These are phyloP conservation scores for Cephus rjabovi DNA, from an alignment of 2,888 invertebrate genomes.

Conservation along the genomic window DNA sequence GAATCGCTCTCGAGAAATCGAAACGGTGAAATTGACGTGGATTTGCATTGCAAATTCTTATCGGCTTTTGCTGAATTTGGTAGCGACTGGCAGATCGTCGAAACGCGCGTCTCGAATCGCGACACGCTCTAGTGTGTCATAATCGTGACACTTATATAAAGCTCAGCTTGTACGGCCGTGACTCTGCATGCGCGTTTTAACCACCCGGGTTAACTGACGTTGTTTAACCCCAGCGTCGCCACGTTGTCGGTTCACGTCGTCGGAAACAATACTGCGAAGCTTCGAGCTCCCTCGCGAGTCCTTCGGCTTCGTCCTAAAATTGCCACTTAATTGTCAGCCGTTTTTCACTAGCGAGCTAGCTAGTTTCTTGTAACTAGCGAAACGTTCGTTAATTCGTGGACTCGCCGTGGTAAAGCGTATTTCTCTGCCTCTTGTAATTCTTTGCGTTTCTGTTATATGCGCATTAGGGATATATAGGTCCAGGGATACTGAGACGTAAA, in stretches of 20 bases:
- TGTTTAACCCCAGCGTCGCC: background rate
- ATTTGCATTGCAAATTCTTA: slow-evolving; percentile 17
- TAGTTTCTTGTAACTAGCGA: background rate
- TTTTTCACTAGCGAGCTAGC: background rate
- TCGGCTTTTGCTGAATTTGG: background rate
- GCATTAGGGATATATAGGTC: background rate
- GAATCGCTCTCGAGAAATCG: slow-evolving; percentile 15
- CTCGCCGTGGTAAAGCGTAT: background rate
- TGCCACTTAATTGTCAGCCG: background rate
- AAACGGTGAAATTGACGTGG: slow-evolving; percentile 11
- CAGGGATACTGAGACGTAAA: background rate
- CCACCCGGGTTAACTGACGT: background rate
- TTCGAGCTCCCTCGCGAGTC: background rate
- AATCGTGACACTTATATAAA: slow-evolving; percentile 66
- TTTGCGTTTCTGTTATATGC: background rate
- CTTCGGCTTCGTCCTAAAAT: background rate
- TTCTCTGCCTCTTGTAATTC: background rate
- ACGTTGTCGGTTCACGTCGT: background rate
- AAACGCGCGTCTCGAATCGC: slow-evolving; percentile 42
- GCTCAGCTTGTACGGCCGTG: background rate
- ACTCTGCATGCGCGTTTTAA: background rate
- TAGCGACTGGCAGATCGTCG: background rate
- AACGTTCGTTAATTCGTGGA: background rate
- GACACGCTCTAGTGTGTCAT: slow-evolving; percentile 64
- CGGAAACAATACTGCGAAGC: background rate